Evolutionary conservation across 1,140 invertebrate genomes (phyloP).

Genomic region (Macrobrachium rosenbergii): DNA sequence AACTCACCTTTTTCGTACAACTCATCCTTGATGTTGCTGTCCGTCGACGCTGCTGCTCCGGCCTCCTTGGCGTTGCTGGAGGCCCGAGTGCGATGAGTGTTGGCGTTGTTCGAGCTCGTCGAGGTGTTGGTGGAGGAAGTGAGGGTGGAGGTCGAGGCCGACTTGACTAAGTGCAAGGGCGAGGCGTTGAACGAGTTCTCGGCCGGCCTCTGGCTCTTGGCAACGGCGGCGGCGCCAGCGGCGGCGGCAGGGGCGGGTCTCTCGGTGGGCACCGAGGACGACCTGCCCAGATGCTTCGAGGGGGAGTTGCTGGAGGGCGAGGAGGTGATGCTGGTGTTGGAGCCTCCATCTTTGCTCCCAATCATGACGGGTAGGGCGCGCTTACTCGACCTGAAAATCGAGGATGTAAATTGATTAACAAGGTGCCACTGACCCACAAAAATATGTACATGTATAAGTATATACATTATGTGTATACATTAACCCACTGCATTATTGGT

Average conservation of each 20-base stretch:
- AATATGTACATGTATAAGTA: not conserved
- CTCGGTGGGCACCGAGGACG: slow-evolving; percentile 54
- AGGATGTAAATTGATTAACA: not conserved
- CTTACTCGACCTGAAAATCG: slow-evolving; percentile 39
- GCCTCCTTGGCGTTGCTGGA: slow-evolving; percentile 27
- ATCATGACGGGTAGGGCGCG: slow-evolving; percentile 29
- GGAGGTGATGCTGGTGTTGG: not conserved
- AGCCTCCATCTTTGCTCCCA: slow-evolving; percentile 42
- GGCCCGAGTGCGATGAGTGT: not conserved
- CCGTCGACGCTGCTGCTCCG: not conserved
- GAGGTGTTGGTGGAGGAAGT: slow-evolving; percentile 29
- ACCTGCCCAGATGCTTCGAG: slow-evolving; percentile 54
- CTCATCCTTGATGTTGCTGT: slow-evolving; percentile 36
- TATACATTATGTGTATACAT: no score
- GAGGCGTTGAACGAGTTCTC: slow-evolving; percentile 34
- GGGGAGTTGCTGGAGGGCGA: slow-evolving; percentile 29
- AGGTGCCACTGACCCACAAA: not conserved
- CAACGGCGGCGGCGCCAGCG: slow-evolving; percentile 5
- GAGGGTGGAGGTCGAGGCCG: slow-evolving; percentile 57
- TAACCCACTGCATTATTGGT: no score
- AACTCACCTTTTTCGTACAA: slow-evolving; percentile 32
- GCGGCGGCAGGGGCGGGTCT: slow-evolving; percentile 26
- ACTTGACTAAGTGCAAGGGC: slow-evolving; percentile 45
- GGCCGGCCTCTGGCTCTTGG: slow-evolving; percentile 33
- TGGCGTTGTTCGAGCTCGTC: not conserved